Conservation (phyloP, 2,113 vertebrate species). For the Corynorhinus townsendii region DNA sequence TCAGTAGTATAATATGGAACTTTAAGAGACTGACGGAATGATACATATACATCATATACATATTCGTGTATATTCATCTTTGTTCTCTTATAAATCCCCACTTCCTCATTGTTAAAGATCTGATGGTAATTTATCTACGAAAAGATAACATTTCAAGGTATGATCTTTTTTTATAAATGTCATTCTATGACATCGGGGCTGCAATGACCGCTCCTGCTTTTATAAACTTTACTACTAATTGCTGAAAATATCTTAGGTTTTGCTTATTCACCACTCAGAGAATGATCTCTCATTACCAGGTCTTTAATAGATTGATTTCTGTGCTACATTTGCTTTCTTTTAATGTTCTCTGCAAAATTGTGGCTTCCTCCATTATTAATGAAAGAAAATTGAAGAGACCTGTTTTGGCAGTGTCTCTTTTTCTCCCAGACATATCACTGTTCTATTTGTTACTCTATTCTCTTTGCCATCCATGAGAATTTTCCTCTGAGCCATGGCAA, state of each 20-base stretch:
- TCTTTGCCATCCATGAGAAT: conserved; percentile 16
- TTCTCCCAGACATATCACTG: neutral
- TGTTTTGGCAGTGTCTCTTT: neutral
- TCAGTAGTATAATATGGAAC: neutral
- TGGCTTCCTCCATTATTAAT: neutral
- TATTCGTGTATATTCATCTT: neutral
- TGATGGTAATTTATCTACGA: neutral
- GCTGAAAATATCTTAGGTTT: neutral
- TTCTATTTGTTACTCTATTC: neutral
- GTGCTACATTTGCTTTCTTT: conserved; percentile 14
- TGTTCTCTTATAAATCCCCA: neutral
- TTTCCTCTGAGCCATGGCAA: conserved; percentile 20
- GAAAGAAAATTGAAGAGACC: neutral
- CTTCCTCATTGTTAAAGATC: neutral
- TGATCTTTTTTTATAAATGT: neutral
- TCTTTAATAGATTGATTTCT: conserved; percentile 21
- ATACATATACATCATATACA: neutral
- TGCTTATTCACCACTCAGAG: neutral
- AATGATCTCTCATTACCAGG: neutral
- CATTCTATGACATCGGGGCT: neutral
- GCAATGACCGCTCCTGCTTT: neutral
- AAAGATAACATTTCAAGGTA: neutral
- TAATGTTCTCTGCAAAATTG: conserved; percentile 1
- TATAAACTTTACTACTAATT: neutral
- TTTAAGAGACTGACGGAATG: neutral